phyloP scores from a whole-genome alignment of 2,888 invertebrate genomes.

The Thyatira batis region DNA sequence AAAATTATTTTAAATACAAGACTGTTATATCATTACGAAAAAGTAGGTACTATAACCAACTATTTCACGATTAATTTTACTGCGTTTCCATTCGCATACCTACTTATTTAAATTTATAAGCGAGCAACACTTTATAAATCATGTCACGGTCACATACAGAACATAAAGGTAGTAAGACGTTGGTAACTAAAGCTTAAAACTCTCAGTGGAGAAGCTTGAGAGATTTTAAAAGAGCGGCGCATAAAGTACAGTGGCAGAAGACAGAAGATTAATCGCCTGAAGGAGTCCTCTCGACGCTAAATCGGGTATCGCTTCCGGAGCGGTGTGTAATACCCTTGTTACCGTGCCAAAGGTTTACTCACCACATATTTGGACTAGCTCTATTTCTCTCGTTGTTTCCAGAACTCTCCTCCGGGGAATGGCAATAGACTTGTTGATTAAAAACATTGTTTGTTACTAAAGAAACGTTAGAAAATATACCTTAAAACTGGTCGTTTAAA shows the following conservation, averaged over 20 bases:
- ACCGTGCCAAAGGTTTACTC: conserved; percentile 25
- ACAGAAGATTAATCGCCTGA: conserved; percentile 31
- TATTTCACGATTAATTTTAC: too few species aligned
- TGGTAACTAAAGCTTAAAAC: neutral
- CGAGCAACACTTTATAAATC: too few species aligned
- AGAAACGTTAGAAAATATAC: neutral
- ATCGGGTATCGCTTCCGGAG: conserved; percentile 23
- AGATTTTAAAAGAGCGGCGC: neutral
- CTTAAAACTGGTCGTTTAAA: neutral
- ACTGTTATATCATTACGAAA: too few species aligned
- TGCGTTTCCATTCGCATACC: too few species aligned
- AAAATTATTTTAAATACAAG: too few species aligned
- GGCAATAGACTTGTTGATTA: neutral
- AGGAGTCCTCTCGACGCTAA: conserved; percentile 13
- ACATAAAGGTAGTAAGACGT: too few species aligned
- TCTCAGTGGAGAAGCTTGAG: neutral
- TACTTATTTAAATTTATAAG: too few species aligned
- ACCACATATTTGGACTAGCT: conserved; percentile 17
- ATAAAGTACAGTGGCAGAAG: neutral
- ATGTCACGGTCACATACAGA: too few species aligned
- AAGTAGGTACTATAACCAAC: too few species aligned
- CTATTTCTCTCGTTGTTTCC: conserved; percentile 12
- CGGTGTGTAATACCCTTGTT: conserved; percentile 25
- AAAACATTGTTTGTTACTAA: neutral
- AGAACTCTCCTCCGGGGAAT: neutral